A percentile compares a stretch with the other conserved stretches of the same genome.
phyloP scores from a whole-genome alignment of 2,888 invertebrate genomes.

The Ornithoptera alexandrae region DNA sequence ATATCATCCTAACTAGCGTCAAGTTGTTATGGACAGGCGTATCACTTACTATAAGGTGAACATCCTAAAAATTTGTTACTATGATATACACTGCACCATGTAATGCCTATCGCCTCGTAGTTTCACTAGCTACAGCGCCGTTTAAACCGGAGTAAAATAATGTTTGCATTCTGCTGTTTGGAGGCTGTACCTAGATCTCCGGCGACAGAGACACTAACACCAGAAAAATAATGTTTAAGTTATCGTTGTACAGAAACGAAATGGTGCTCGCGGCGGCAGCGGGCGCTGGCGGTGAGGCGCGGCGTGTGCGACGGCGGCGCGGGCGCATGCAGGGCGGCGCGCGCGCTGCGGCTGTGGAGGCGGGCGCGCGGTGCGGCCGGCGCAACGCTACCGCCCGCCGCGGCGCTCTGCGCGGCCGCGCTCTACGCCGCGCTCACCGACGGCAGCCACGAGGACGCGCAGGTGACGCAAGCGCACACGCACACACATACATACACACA shows the following conservation, averaged over 20 bases:
- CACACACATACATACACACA: too few species aligned
- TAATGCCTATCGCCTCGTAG: too few species aligned
- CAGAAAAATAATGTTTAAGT: neutral
- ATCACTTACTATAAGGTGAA: too few species aligned
- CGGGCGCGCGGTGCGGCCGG: conserved; percentile 41
- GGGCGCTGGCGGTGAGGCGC: conserved; percentile 29
- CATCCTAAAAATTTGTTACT: too few species aligned
- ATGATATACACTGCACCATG: too few species aligned
- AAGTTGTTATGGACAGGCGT: too few species aligned
- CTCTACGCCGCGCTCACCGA: conserved; percentile 31
- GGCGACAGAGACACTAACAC: too few species aligned
- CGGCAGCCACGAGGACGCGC: conserved; percentile 36
- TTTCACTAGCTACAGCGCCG: too few species aligned
- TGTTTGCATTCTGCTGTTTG: too few species aligned
- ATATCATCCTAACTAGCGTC: too few species aligned
- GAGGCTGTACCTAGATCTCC: too few species aligned
- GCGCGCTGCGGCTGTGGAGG: conserved; percentile 36
- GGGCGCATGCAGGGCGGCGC: conserved; percentile 20
- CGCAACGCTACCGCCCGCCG: conserved; percentile 31
- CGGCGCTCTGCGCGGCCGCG: conserved; percentile 28
- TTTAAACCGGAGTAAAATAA: too few species aligned
- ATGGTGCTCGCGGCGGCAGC: conserved; percentile 37
- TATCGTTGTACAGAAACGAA: conserved; percentile 17
- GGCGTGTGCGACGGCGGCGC: conserved; percentile 3
- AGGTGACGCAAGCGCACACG: conserved; percentile 38